Evolutionary conservation across 2,888 invertebrate species (phyloP).

Genomic region (Andrena haemorrhoa): DNA sequence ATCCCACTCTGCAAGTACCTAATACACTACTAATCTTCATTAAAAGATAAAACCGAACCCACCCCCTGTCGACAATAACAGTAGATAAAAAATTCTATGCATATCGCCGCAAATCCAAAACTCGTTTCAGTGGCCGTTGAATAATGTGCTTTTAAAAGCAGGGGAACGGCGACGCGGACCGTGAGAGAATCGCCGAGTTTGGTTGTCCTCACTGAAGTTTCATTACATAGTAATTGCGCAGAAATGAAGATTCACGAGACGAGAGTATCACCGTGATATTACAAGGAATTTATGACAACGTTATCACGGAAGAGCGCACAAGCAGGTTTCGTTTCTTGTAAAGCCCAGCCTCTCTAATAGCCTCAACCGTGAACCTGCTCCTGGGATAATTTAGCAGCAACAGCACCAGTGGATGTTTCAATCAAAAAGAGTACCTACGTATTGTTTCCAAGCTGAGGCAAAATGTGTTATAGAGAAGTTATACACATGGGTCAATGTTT

Average conservation of each 20-base stretch:
- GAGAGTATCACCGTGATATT: conserved; percentile 10
- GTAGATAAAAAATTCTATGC: too few relatives aligned
- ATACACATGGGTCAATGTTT: not conserved
- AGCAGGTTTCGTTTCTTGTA: not conserved
- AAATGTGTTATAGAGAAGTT: not conserved
- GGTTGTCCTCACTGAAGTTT: conserved; percentile 19
- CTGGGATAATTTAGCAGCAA: not conserved
- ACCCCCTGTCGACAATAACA: too few relatives aligned
- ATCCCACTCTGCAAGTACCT: too few relatives aligned
- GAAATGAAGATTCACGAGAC: conserved; percentile 34
- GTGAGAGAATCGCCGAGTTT: conserved; percentile 12
- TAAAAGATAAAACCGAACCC: too few relatives aligned
- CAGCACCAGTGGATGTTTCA: not conserved
- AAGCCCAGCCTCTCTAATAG: not conserved
- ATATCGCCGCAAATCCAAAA: not conserved
- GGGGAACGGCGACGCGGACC: not conserved
- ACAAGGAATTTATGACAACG: not conserved
- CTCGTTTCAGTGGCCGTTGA: conserved; percentile 4
- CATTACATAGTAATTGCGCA: conserved; percentile 43
- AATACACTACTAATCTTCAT: too few relatives aligned
- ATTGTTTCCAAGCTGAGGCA: not conserved
- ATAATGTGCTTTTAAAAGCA: conserved; percentile 26
- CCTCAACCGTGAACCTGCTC: not conserved
- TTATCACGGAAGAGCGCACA: not conserved
- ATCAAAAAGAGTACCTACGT: not conserved